phyloP scores from a whole-genome alignment of 2,797 vertebrate species.

The Natrix natrix region DNA sequence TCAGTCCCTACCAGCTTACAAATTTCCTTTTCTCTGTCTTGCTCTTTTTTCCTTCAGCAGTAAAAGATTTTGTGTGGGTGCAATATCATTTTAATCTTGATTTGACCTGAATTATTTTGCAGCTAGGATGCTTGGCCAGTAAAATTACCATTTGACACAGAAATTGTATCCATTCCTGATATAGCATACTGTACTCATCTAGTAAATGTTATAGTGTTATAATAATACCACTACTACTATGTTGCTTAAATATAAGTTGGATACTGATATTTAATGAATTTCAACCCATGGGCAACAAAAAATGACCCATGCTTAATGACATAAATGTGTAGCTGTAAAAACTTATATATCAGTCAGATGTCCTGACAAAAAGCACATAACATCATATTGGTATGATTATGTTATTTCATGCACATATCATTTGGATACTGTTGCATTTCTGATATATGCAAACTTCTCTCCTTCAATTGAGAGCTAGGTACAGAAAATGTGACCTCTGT shows the following conservation, averaged over 20 bases:
- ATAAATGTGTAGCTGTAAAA: neutral
- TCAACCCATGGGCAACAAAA: neutral
- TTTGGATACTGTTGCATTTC: neutral
- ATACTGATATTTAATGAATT: neutral
- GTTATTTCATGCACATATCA: neutral
- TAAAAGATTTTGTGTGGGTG: slow-evolving; percentile 28
- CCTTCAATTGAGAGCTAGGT: neutral
- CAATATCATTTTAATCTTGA: slow-evolving; percentile 46
- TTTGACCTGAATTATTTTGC: slow-evolving; percentile 31
- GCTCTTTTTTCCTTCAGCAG: slow-evolving; percentile 26
- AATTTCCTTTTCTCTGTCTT: slow-evolving; percentile 59
- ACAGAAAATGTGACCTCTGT: neutral
- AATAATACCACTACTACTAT: neutral
- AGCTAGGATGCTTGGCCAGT: neutral
- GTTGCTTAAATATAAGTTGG: neutral
- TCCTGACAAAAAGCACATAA: neutral
- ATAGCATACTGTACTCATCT: neutral
- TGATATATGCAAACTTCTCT: neutral
- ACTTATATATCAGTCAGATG: neutral
- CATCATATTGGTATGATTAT: neutral
- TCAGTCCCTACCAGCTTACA: slow-evolving; percentile 43
- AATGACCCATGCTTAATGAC: neutral
- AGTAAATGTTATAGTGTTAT: neutral
- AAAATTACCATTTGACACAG: slow-evolving; percentile 25
- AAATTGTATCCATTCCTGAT: neutral